A percentile compares a stretch with the other conserved stretches of the same genome.
Evolutionary conservation across 2,888 invertebrate genomes (phyloP).

Genomic region (Acrobasis suavella): DNA sequence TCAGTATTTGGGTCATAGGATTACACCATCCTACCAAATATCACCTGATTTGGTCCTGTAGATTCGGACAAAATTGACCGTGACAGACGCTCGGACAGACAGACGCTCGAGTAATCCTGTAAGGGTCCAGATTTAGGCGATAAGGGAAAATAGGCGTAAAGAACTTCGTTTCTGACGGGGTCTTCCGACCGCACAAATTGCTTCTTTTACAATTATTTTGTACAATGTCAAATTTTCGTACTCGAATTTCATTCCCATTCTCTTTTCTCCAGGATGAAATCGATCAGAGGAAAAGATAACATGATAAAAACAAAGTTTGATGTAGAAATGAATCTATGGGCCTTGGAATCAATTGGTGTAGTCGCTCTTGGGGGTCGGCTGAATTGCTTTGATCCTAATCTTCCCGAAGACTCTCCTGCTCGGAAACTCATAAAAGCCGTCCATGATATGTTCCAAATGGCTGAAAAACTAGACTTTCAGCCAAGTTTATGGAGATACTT

Average conservation of each 20-base stretch:
- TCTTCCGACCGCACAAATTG: too few relatives aligned
- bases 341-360: constrained; percentile 66
- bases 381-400: constrained; percentile 31
- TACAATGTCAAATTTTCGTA: too few relatives aligned
- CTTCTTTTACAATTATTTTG: too few relatives aligned
- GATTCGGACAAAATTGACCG: too few relatives aligned
- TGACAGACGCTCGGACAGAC: too few relatives aligned
- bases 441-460: constrained; percentile 11
- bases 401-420: constrained; percentile 29
- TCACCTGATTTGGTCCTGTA: too few relatives aligned
- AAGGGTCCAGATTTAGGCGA: too few relatives aligned
- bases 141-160: too few relatives aligned
- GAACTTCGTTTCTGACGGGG: too few relatives aligned
- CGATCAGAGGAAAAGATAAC: constrained; percentile 58
- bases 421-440: constrained; percentile 24
- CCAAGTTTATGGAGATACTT: constrained; percentile 21
- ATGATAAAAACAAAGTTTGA: constrained; percentile 76
- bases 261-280: constrained; percentile 58
- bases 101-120: too few relatives aligned
- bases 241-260: not conserved
- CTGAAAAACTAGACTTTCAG: constrained; percentile 22
- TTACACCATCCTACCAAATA: too few relatives aligned
- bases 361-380: constrained; percentile 37
- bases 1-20: too few relatives aligned
- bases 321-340: constrained; percentile 77